phyloP scores from a whole-genome alignment of 2,113 vertebrate genomes.

The Poicephalus meyeri region DNA sequence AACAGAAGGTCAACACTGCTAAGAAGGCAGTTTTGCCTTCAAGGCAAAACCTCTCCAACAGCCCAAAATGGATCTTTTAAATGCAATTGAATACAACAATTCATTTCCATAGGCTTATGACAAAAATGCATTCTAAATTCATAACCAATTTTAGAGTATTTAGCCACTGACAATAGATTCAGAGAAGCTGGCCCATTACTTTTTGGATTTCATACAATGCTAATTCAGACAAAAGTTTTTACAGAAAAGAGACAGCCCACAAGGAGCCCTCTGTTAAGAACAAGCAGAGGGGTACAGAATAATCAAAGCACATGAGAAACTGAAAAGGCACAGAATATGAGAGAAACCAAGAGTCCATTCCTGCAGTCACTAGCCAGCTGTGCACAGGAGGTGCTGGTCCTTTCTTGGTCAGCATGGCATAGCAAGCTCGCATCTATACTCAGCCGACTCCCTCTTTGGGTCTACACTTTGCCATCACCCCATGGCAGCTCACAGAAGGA shows the following conservation, averaged over 20 bases:
- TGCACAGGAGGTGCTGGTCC: background rate
- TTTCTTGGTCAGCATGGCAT: background rate
- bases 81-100: conserved; percentile 28
- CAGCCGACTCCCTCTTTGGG: background rate
- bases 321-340: background rate
- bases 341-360: background rate
- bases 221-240: background rate
- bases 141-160: conserved; percentile 14
- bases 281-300: background rate
- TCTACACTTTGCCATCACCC: background rate
- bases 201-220: background rate
- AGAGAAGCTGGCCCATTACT: background rate
- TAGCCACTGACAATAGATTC: background rate
- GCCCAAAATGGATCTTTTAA: background rate
- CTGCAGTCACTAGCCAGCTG: rapidly evolving
- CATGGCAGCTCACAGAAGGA: background rate
- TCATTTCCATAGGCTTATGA: background rate
- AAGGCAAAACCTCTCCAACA: conserved; percentile 19
- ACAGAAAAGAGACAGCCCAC: background rate
- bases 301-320: background rate
- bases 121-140: background rate
- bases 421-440: background rate
- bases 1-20: conserved; percentile 9
- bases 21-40: conserved; percentile 9
- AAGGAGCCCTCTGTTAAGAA: background rate